These are phyloP conservation scores for Oxyruncus cristatus DNA, from an alignment of 2,113 vertebrate genomes.

Conservation along the genomic window DNA sequence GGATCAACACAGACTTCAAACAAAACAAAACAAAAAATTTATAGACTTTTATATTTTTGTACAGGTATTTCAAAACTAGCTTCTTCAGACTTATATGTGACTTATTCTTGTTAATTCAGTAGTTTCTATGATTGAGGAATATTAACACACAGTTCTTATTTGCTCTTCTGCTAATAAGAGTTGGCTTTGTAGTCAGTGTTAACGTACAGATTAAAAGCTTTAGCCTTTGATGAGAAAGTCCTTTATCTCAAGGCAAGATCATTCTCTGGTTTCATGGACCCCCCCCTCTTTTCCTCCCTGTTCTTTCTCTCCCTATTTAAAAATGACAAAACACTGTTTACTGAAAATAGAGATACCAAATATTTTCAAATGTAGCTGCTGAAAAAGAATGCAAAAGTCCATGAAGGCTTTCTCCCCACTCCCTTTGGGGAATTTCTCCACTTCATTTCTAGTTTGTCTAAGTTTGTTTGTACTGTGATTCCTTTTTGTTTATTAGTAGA, in stretches of 20 bases:
- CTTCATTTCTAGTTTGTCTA: conserved; percentile 42
- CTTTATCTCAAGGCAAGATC: conserved; percentile 77
- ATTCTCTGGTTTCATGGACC: conserved; percentile 76
- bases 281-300: conserved; percentile 31
- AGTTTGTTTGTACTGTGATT: conserved; percentile 61
- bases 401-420: conserved; percentile 56
- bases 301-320: conserved; percentile 69
- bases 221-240: conserved; percentile 76
- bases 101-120: conserved; percentile 77
- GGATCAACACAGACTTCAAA: conserved; percentile 83
- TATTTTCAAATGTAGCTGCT: conserved; percentile 74
- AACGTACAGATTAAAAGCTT: conserved; percentile 77
- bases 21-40: conserved; percentile 71
- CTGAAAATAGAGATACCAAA: conserved; percentile 74
- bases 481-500: conserved; percentile 44
- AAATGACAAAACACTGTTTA: conserved; percentile 72
- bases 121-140: conserved; percentile 79
- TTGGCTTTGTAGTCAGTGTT: conserved; percentile 79
- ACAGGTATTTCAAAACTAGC: conserved; percentile 84
- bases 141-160: conserved; percentile 79
- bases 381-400: conserved; percentile 63
- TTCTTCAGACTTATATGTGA: conserved; percentile 81
- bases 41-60: conserved; percentile 91
- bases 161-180: conserved; percentile 79
- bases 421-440: conserved; percentile 59